Evolutionary conservation across 1,140 invertebrate genomes (phyloP), one percentile per base, ranked within the genome.

Genomic region (Parapsyche elsis): DNA sequence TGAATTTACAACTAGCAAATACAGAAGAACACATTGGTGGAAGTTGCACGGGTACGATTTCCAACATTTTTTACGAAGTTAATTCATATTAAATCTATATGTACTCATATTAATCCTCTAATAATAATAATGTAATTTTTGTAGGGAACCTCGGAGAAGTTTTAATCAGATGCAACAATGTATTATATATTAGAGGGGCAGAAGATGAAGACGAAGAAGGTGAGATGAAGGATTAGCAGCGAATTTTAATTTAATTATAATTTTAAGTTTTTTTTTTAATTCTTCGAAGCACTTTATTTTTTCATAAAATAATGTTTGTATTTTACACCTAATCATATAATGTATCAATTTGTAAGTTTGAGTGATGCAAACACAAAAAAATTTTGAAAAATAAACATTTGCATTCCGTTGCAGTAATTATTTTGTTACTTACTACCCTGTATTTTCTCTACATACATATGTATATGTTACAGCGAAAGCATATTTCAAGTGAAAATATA

Each of bases 1-100:
- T 99, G 99, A 99, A 99, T 88, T 88, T 99, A 81, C 98, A 99
- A 89, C 88, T 99, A 76, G 98, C 98, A 0, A 99, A 99, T 86
- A 97, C 98, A n/a, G 98, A 99, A 89, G 99, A 99, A 91, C 96
- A 94, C 85, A 95, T 99, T 82, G 97, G 99, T 85, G 96, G 97
- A 78, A 92, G 90, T 80, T 92, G 93, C 79, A 97, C 96, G 83
- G 98, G 91, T 91, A 88, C 12, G 85, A 84, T 26, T 9, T 45
- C 24, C 5, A 46, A 46, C 45, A 46, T 46, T 46, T 46, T 46
- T n/a, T n/a, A n/a, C n/a, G n/a, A n/a, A n/a, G n/a, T n/a, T n/a
- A n/a, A n/a, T n/a, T 38, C 30, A 38, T 53, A 53, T 53, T 53
- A 5, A 5, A 16, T 12, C 49, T 26, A 76, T 14, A 46, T 64